These are phyloP conservation scores for Coccyzus lansbergi DNA, from an alignment of 2,797 vertebrate genomes.

Conservation along the genomic window DNA sequence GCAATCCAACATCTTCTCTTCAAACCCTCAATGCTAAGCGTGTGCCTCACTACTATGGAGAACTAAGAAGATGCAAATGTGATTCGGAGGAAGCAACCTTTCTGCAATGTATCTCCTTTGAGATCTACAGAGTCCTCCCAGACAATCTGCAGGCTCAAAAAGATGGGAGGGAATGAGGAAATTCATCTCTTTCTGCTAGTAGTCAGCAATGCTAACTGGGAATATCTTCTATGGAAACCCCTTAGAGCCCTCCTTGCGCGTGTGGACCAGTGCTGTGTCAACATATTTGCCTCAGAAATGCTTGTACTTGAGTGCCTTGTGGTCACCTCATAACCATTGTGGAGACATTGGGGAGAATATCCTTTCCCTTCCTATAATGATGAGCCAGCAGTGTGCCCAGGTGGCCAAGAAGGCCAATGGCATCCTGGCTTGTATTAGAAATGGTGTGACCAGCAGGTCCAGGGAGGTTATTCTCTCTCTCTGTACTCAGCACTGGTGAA, in stretches of 20 bases:
- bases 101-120: background rate
- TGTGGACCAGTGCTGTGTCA: background rate
- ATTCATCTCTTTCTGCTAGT: too few relatives aligned
- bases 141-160: background rate
- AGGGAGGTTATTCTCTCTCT: too few relatives aligned
- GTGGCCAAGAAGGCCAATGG: too few relatives aligned
- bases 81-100: background rate
- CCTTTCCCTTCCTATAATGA: fast-evolving
- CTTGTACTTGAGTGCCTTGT: fast-evolving
- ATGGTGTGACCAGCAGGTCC: too few relatives aligned
- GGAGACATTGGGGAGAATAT: background rate
- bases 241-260: background rate
- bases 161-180: background rate
- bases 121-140: background rate
- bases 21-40: fast-evolving
- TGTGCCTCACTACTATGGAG: background rate
- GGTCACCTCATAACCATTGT: fast-evolving
- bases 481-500: too few relatives aligned
- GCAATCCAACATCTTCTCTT: background rate
- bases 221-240: fast-evolving
- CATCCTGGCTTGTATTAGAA: too few relatives aligned
- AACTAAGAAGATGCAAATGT: background rate
- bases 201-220: background rate
- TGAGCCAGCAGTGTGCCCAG: too few relatives aligned
- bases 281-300: fast-evolving